Conservation (phyloP, 2,797 vertebrate species). For the Rhincodon typus region DNA sequence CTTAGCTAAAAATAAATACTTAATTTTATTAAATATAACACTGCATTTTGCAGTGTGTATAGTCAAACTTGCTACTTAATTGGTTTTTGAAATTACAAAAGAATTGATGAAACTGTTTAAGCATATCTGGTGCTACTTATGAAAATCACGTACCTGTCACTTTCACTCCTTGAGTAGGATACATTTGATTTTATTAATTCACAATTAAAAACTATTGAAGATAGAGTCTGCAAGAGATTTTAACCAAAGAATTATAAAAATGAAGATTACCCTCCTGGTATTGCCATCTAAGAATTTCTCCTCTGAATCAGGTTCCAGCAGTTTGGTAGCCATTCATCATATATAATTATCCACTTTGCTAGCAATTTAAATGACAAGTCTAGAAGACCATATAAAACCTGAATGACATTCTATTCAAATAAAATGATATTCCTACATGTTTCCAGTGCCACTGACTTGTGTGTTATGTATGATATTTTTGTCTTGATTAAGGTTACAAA, state of each 20-base stretch:
- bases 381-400: slow-evolving; percentile 18
- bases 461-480: not conserved
- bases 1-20: not conserved
- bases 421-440: not conserved
- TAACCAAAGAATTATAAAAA: not conserved
- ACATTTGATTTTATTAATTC: not conserved
- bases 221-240: not conserved
- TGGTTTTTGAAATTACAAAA: not conserved
- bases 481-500: not conserved
- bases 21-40: not conserved
- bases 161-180: not conserved
- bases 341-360: slow-evolving; percentile 35
- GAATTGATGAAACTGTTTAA: not conserved
- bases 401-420: slow-evolving; percentile 32
- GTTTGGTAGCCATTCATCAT: slow-evolving; percentile 33
- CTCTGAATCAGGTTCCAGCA: slow-evolving; percentile 23
- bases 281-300: slow-evolving; percentile 28
- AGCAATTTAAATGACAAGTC: slow-evolving; percentile 37
- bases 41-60: not conserved
- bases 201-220: slow-evolving; percentile 9
- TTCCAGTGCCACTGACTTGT: not conserved
- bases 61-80: not conserved
- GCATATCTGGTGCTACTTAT: not conserved
- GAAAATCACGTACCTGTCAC: not conserved
- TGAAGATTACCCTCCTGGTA: not conserved